Conservation (phyloP, 2,797 vertebrate genomes). For the Vespertilio murinus region DNA sequence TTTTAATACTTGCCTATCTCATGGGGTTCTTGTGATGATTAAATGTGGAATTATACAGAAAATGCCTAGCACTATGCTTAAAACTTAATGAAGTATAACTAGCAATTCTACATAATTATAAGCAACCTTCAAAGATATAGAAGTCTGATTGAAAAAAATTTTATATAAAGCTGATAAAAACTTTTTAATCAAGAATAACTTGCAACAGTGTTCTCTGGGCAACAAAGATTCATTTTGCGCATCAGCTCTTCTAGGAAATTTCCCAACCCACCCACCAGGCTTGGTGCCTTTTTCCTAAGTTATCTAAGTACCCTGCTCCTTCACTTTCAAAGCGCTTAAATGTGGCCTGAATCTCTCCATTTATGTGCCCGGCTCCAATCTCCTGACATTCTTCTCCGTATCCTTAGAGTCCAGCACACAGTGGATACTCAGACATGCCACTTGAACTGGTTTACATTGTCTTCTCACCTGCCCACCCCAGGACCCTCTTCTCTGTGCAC, state of each 20-base stretch:
- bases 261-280: no score
- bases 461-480: neutral
- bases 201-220: neutral
- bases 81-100: neutral
- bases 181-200: neutral
- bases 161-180: neutral
- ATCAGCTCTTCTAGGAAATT: neutral
- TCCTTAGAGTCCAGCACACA: neutral
- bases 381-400: neutral
- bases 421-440: neutral
- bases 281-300: neutral
- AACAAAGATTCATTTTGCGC: neutral
- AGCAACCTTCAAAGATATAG: neutral
- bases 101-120: neutral
- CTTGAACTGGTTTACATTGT: fast-evolving
- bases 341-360: neutral
- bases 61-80: neutral
- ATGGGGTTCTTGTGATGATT: neutral
- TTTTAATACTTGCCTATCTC: neutral
- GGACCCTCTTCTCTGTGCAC: neutral
- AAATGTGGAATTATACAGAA: neutral
- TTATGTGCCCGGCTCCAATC: neutral
- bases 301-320: neutral
- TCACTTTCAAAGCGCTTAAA: neutral
- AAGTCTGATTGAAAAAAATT: neutral